These are phyloP conservation scores for Phengaris alcon DNA, from an alignment of 2,888 invertebrate species.

Conservation along the genomic window DNA sequence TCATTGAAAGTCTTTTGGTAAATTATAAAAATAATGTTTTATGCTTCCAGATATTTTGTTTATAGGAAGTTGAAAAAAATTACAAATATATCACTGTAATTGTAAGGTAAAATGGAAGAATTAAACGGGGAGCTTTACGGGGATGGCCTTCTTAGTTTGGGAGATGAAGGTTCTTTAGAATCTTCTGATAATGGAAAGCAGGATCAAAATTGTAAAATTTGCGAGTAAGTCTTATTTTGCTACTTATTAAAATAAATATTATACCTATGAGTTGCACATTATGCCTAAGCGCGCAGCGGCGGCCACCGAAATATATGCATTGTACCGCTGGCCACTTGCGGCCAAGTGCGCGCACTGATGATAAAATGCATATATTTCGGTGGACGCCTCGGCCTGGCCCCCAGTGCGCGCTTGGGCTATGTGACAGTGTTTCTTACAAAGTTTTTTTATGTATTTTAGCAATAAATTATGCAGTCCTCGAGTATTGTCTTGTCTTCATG, in stretches of 20 bases:
- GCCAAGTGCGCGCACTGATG: background rate
- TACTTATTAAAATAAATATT: background rate
- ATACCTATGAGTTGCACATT: background rate
- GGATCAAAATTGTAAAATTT: conserved; percentile 82
- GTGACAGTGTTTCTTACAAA: conserved; percentile 29
- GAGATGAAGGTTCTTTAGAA: conserved; percentile 75
- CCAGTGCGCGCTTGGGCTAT: no score
- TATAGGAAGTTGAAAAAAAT: conserved; percentile 59
- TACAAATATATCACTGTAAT: conserved; percentile 69
- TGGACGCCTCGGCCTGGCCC: no score
- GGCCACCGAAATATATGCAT: no score
- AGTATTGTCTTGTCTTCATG: conserved; percentile 95
- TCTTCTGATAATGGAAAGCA: conserved; percentile 72
- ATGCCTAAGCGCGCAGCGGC: no score
- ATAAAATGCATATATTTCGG: no score
- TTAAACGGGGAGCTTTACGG: conserved; percentile 76
- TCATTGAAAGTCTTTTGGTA: no score
- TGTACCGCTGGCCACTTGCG: no score
- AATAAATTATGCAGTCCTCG: conserved; percentile 89
- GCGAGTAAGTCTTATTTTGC: conserved; percentile 76
- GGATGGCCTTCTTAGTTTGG: conserved; percentile 71
- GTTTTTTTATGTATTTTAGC: conserved; percentile 56
- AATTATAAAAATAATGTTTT: background rate
- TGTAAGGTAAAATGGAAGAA: conserved; percentile 81
- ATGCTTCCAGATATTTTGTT: conserved; percentile 66